These are phyloP conservation scores for Dromococcyx pavoninus DNA, from an alignment of 2,797 vertebrate genomes.

Conservation along the genomic window DNA sequence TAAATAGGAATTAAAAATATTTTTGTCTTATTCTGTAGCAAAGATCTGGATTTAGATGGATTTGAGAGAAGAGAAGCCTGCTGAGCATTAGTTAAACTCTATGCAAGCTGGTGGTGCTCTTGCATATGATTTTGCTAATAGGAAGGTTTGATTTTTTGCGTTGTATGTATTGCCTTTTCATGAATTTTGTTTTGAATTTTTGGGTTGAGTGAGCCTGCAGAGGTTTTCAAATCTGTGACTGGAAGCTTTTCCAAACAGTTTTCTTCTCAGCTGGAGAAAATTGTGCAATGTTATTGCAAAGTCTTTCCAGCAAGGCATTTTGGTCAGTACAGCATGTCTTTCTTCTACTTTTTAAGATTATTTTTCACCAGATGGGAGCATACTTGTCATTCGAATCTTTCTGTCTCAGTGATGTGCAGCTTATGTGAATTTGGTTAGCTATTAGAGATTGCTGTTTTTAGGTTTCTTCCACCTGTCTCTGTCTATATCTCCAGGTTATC, in stretches of 20 bases:
- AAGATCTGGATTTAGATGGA: neutral
- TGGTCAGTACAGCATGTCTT: neutral
- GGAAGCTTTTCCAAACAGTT: constrained; percentile 11
- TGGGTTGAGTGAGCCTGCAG: neutral
- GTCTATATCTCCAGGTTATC: neutral
- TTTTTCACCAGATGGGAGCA: constrained; percentile 20
- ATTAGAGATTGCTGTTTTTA: neutral
- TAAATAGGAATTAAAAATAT: neutral
- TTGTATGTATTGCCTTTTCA: neutral
- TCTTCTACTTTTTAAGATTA: neutral
- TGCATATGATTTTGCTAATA: neutral
- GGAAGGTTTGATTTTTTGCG: neutral
- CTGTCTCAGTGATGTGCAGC: neutral
- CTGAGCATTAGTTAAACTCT: neutral
- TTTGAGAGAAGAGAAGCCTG: neutral
- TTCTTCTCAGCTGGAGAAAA: constrained; percentile 18
- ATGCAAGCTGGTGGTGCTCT: neutral
- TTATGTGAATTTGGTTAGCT: neutral
- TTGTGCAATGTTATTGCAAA: neutral
- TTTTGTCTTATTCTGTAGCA: neutral
- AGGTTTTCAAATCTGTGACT: constrained; percentile 11
- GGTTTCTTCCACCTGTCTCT: neutral
- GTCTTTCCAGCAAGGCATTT: neutral
- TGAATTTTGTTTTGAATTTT: neutral
- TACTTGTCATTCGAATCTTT: neutral